phyloP scores from a whole-genome alignment of 2,888 invertebrate species.

The Acrocera orbiculus region DNA sequence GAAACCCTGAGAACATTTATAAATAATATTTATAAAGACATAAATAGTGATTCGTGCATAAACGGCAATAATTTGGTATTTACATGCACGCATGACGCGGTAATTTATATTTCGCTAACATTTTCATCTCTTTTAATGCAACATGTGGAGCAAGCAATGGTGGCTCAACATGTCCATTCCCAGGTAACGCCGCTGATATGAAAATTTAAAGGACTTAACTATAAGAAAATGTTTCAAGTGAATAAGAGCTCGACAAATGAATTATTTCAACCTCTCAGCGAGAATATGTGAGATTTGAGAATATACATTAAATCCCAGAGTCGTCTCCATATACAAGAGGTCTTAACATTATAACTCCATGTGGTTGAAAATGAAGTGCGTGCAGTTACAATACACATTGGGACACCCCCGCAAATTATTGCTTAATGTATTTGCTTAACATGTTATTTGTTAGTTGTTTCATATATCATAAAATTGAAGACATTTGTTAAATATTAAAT shows the following conservation, averaged over 20 bases:
- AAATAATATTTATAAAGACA: slow-evolving; percentile 19
- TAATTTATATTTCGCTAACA: slow-evolving; percentile 11
- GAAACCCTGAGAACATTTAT: slow-evolving; percentile 9
- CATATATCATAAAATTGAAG: slow-evolving; percentile 6
- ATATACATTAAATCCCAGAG: too few relatives aligned
- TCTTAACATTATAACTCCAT: too few relatives aligned
- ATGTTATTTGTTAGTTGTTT: slow-evolving; percentile 15
- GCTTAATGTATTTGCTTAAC: slow-evolving; percentile 16
- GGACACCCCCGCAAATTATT: slow-evolving; percentile 18
- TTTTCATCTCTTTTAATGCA: slow-evolving; percentile 8
- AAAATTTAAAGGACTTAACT: too few relatives aligned
- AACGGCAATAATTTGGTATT: slow-evolving; percentile 17
- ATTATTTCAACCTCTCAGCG: slow-evolving; percentile 9
- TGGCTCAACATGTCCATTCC: too few relatives aligned
- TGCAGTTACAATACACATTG: slow-evolving; percentile 8
- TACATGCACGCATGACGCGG: slow-evolving; percentile 17
- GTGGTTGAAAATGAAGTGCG: too few relatives aligned
- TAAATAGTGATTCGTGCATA: slow-evolving; percentile 19
- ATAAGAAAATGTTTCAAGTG: slow-evolving; percentile 5
- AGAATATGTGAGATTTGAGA: slow-evolving; percentile 9
- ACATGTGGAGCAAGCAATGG: background rate
- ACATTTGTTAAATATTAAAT: slow-evolving; percentile 8
- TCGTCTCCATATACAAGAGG: too few relatives aligned
- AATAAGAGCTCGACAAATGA: slow-evolving; percentile 2
- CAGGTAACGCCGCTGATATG: too few relatives aligned